Percentiles rank a stretch among this genome's conserved stretches.
These are phyloP conservation scores for Synergus laeviventris DNA, from an alignment of 2,888 invertebrate genomes.

Conservation along the genomic window DNA sequence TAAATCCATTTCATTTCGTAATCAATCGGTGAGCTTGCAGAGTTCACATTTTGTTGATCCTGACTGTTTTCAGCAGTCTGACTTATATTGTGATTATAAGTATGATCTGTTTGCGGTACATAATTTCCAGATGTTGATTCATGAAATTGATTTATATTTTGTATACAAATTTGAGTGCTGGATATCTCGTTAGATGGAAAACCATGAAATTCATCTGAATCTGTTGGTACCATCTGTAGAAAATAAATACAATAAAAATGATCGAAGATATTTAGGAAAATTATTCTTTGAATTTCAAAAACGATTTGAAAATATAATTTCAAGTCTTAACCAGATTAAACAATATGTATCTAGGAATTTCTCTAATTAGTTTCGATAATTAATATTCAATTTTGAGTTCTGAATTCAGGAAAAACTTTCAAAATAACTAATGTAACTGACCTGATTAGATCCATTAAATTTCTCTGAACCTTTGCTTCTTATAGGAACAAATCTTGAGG, in stretches of 20 bases:
- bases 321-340: too few species aligned
- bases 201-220: constrained; percentile 57
- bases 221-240: not conserved
- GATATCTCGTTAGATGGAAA: constrained; percentile 61
- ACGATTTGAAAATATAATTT: too few species aligned
- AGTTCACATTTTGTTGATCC: not conserved
- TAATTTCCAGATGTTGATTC: not conserved
- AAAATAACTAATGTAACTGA: not conserved
- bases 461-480: not conserved
- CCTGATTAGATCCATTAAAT: not conserved
- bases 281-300: not conserved
- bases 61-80: not conserved
- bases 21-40: not conserved
- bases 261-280: not conserved
- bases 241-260: not conserved
- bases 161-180: constrained; percentile 56
- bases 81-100: not conserved
- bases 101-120: not conserved
- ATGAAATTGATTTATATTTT: constrained; percentile 52
- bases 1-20: constrained; percentile 22
- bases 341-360: too few species aligned
- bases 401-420: too few species aligned
- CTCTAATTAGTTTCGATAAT: too few species aligned
- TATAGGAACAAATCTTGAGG: not conserved
- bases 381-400: too few species aligned